Conservation (phyloP, 2,797 vertebrate genomes). For the Poecilia gillii region DNA sequence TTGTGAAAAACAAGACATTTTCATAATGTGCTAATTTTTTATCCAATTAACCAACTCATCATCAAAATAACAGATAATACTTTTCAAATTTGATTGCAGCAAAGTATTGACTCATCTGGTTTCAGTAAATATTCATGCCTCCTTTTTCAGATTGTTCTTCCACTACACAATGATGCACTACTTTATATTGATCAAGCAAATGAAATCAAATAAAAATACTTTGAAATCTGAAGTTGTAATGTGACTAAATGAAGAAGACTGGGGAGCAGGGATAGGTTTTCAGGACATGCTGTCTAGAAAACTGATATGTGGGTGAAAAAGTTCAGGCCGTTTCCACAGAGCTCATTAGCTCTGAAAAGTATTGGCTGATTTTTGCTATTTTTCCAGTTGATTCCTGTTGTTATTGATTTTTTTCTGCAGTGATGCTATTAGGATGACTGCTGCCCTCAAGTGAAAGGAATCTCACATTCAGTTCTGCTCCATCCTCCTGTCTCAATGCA, state of each 20-base stretch:
- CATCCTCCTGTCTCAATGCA: slow-evolving; percentile 4
- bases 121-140: background rate
- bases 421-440: slow-evolving; percentile 34
- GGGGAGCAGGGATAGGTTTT: background rate
- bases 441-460: slow-evolving; percentile 30
- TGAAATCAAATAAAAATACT: background rate
- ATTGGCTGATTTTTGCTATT: slow-evolving; percentile 21
- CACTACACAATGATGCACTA: background rate
- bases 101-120: background rate
- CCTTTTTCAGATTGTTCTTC: background rate
- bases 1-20: too few species aligned
- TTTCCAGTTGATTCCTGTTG: slow-evolving; percentile 39
- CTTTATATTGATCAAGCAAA: background rate
- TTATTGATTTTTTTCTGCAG: slow-evolving; percentile 40
- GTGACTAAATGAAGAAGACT: background rate
- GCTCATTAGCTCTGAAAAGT: slow-evolving; percentile 16
- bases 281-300: background rate
- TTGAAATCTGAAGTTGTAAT: background rate
- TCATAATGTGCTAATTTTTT: too few species aligned
- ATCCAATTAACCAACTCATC: too few species aligned
- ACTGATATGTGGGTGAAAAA: background rate
- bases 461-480: slow-evolving; percentile 16
- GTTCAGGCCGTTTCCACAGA: background rate
- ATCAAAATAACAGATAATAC: too few species aligned
- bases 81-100: background rate